Base-by-base conservation (phyloP, 2,888 invertebrate species). In the Acrobasis consociella region DNA sequence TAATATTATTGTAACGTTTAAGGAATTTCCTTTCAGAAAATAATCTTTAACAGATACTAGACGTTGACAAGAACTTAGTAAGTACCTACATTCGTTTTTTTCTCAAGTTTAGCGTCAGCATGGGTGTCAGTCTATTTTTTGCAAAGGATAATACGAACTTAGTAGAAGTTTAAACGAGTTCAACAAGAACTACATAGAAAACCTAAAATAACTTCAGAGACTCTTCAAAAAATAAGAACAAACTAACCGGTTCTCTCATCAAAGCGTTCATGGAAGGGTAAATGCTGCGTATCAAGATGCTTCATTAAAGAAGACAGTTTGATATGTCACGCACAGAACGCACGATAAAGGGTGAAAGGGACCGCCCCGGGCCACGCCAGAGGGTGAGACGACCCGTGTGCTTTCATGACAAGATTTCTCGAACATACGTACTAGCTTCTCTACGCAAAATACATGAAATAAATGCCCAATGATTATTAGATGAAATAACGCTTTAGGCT, bases 231-330 rank as follows among this genome's bases (percentile, higher is more conserved):
- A 42, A 42, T 11, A 42, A 42, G 11, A 13, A 10, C 42, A 42
- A 42, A 42, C 22, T 22, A 22, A 22, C 5, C n/a, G 42, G 10
- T 11, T 42, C 42, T 13, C 10, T 42, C 42, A 46, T 56, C 56
- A 56, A 56, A 56, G 56, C 10, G 56, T 42, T 16, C 38, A 37
- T 15, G 17, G 38, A 16, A 11, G 22, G 38, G n/a, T 8, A 17
- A 56, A 55, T 16, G 17, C 15, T n/a, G 22, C 17, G 42, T 17
- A 17, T 39, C 55, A 16, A 42, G 11, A 56, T 42, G 56, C 42
- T 56, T 56, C 56, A 56, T 56, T 56, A 56, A 15, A 56, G 56
- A 46, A 56, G 56, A 56, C 56, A 46, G 56, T 56, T 56, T 56
- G 56, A 56, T 56, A 17, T 56, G 46, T 56, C 56, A 42, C 42